Evolutionary conservation across 2,113 vertebrate genomes (phyloP), one percentile per base, ranked within the genome.

Genomic region (Pelmatolapia mariae): DNA sequence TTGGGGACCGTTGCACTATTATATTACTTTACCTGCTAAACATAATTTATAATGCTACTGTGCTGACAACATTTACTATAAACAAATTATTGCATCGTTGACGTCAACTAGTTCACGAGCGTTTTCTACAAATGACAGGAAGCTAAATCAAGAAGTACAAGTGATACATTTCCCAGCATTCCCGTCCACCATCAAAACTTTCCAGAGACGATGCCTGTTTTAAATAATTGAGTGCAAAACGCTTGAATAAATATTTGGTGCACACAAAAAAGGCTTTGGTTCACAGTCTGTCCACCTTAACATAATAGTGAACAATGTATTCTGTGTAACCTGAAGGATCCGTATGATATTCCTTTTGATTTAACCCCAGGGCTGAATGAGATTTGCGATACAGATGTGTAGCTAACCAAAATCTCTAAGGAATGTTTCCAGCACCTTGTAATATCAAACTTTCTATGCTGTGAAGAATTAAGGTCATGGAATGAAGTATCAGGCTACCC

Each of bases 51-150:
- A 26, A 45, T 45, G 40, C 33, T 19, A 38, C 19, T 38, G 33
- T 13, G 3, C 63, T 9, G 19, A 40, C 0, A 0, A 68, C 33
- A 68, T n/a, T 40, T 68, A 38, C 63, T 68, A 68, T 22, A 22
- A 40, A 40, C 33, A 68, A 5, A 68, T 68, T 68, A 38, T 68
- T 68, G 63, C 63, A 40, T 22, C 0, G 0, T 68, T 68, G 19
- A 68, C 0, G 0, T 68, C 3, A 68, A 68, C 33, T 1, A 7
- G 33, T 68, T 68, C 4, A 68, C 0, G 0, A 38, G 11, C 10
- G 0, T 40, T 68, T 68, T 68, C 63, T 40, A 40, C n/a, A 40
- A 38, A 68, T 24, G n/a, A 40, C 63, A 68, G n/a, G 63, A 40
- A 68, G 36, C 36, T 22, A 68, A 40, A 40, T 68, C 11, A 68